These are phyloP conservation scores for Pocillopora verrucosa DNA, from an alignment of 64 coral and sea anemone species.

Conservation along the genomic window DNA sequence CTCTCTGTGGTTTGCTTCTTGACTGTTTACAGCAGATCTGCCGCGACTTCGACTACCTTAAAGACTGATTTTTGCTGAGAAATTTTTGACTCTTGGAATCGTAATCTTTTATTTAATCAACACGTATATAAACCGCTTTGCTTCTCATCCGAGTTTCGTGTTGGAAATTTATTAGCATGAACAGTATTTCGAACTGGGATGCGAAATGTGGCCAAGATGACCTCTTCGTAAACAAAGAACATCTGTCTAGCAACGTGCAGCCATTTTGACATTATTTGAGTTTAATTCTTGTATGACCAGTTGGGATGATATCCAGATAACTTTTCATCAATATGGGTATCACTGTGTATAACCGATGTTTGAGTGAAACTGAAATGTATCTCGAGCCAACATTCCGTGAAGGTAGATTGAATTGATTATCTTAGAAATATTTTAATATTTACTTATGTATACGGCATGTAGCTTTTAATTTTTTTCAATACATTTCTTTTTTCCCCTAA, in stretches of 20 bases:
- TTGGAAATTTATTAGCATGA: too few relatives aligned
- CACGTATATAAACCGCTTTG: too few relatives aligned
- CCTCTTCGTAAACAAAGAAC: not conserved
- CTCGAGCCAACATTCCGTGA: not conserved
- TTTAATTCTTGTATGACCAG: not conserved
- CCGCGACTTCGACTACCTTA: too few relatives aligned
- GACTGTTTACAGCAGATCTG: not conserved
- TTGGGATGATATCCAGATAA: not conserved
- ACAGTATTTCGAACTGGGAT: not conserved
- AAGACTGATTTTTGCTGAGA: too few relatives aligned
- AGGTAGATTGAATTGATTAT: not conserved
- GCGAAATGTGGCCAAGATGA: not conserved
- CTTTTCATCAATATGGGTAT: not conserved
- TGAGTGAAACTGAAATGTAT: not conserved
- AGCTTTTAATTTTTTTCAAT: not conserved
- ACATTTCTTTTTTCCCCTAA: not conserved
- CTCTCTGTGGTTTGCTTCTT: too few relatives aligned
- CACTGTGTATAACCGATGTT: not conserved
- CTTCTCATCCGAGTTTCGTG: too few relatives aligned
- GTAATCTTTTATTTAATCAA: too few relatives aligned
- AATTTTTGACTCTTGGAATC: too few relatives aligned
- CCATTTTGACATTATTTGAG: not conserved
- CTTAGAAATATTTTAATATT: not conserved
- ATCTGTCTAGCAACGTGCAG: not conserved
- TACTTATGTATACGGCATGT: not conserved